These are phyloP conservation scores for Atlantisia rogersi DNA, from an alignment of 2,113 vertebrate genomes.

Conservation along the genomic window DNA sequence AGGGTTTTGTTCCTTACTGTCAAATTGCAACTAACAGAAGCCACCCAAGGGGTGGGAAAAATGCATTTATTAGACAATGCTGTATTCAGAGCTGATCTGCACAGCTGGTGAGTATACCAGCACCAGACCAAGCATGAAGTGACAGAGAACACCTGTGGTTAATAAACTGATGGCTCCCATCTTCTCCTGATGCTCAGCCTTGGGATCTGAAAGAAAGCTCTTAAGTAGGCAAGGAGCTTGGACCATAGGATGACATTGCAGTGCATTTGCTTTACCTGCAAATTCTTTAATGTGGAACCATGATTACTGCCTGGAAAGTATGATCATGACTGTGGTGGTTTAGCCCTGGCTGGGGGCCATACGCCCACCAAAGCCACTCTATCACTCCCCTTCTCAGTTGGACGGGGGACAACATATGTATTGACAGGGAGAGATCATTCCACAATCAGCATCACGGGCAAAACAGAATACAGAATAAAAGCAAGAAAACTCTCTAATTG, in stretches of 20 bases:
- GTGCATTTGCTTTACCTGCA: neutral
- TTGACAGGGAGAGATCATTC: no score
- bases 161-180: neutral
- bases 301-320: neutral
- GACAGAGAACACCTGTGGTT: neutral
- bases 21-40: neutral
- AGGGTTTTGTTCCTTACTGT: neutral
- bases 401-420: no score
- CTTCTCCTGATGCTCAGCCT: neutral
- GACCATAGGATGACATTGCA: neutral
- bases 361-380: no score
- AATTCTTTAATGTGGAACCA: neutral
- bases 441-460: no score
- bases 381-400: no score
- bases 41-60: neutral
- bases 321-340: neutral
- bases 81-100: neutral
- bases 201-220: neutral
- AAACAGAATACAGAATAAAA: no score
- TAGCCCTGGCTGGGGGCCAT: no score
- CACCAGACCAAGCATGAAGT: neutral
- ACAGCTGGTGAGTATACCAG: neutral
- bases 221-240: neutral
- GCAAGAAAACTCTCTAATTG: no score
- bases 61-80: neutral